Evolutionary conservation across 2,113 vertebrate species (phyloP), one percentile per base, ranked within the genome.

Genomic region (Nannospalax galili): DNA sequence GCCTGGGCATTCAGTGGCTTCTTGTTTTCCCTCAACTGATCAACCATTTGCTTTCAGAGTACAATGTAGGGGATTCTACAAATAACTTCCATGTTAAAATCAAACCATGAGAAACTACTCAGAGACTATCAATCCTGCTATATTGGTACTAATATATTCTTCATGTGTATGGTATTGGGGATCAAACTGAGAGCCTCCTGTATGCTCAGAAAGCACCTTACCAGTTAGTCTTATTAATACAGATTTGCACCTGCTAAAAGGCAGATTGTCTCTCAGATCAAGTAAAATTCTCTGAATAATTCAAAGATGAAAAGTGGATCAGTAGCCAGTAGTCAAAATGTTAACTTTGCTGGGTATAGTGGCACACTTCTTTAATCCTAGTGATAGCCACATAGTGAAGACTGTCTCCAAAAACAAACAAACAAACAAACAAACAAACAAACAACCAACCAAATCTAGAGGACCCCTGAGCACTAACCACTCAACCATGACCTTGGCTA

Each of bases 21-120:
- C 52, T 42, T 45, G 48, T 32, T 74, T 91, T 95, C 80, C 35
- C 62, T 48, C 64, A 86, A 30, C 52, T 77, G 45, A 90, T 42
- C 67, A 96, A 77, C 52, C 26, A 79, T 92, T 95, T 96, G 80
- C 37, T 96, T 85, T 69, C 42, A 85, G 52, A 60, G 32, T n/a
- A 79, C 20, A 79, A 84, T 84, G 42, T 24, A 67, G 64, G 10
- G 65, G 45, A 58, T 82, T 95, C 67, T 94, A 91, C 32, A 77
- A 88, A 0, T 70, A 70, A 45, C 20, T 89, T 81, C 88, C 1
- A 60, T 2, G 35, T 75, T 92, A 84, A 90, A 93, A 86, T 42
- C 90, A 92, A 84, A 40, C 84, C 45, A 86, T 52, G 48, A 92
- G 74, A 52, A 32, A 69, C 15, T 42, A 82, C 8, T 58, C 73